Evolutionary conservation across 53 echinoderm and acorn worm genomes (phyloP), one percentile per base, ranked within the genome.

Genomic region (Pentamera pediparva): DNA sequence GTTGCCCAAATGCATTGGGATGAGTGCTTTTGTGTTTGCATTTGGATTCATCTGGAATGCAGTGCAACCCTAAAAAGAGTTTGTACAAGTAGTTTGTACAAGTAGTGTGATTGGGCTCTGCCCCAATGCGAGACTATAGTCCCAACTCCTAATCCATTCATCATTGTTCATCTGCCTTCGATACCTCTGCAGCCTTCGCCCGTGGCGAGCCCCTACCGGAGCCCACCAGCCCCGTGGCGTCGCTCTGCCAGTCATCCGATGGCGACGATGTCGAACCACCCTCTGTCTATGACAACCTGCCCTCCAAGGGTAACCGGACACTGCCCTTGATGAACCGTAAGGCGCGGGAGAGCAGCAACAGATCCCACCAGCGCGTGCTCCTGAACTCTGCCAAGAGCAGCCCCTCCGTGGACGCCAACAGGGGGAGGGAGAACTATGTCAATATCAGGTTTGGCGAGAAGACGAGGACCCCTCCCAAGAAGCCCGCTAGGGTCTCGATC

Each of bases 401-500:
- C 30, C 67, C 67, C 6, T 20, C 19, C 24, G 25, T 19, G 27
- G 5, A 27, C 26, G 27, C 65, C 25, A 13, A 39, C 0, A 10
- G 31, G 2, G 24, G 4, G 5, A 52, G 55, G 54, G 73, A 72
- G 21, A 72, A 72, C 54, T 72, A 72, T 21, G 55, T 72, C 32
- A 72, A 72, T 30, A 53, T 72, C 1, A 54, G 24, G 37, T 32
- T 53, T 35, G 73, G 73, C 10, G 73, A 72, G 24, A 72, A 72
- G 27, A 9, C 36, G 6, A 65, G 65, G 62, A 76, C 77, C 17
- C 92, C 92, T 0, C 92, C 92, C 0, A 89, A 86, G 69, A 92
- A 92, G 32, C 92, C 92, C 3, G 83, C 86, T 31, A 73, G 92
- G 18, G 82, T 85, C 10, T 92, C 92, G 19, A 80, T 92, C 32